These are phyloP conservation scores for Temnothorax nylanderi DNA, from an alignment of 1,140 invertebrate species.

Conservation along the genomic window DNA sequence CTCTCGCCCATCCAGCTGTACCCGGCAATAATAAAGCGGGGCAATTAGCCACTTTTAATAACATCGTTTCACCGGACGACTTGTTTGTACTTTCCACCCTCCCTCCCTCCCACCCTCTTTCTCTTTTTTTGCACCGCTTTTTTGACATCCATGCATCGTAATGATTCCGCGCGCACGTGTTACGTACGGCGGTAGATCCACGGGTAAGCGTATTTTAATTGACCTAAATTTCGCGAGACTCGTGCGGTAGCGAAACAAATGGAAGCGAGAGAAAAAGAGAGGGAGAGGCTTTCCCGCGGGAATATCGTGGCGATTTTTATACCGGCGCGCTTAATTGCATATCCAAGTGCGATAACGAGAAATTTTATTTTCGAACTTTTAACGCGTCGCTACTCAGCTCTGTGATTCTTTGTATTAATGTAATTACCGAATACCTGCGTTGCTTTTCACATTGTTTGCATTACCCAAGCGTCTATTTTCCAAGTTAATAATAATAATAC, in stretches of 20 bases:
- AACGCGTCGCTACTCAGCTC: conserved; percentile 8
- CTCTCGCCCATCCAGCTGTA: conserved; percentile 66
- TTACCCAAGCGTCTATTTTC: neutral
- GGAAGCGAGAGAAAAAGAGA: neutral
- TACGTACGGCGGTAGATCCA: conserved; percentile 28
- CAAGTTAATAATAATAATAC: conserved; percentile 10
- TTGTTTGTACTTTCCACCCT: conserved; percentile 64
- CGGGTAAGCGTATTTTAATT: conserved; percentile 61
- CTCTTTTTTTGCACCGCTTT: conserved; percentile 32
- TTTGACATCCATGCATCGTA: conserved; percentile 42
- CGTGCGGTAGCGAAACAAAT: conserved; percentile 35
- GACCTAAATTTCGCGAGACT: conserved; percentile 66
- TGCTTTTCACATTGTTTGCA: neutral
- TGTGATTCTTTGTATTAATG: conserved; percentile 9
- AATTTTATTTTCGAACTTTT: conserved; percentile 51
- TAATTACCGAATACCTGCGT: conserved; percentile 1
- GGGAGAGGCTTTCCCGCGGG: neutral
- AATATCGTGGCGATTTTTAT: conserved; percentile 49
- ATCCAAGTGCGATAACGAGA: conserved; percentile 52
- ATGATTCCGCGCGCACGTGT: conserved; percentile 64
- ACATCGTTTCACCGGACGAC: conserved; percentile 69
- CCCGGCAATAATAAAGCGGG: conserved; percentile 69
- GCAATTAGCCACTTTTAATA: conserved; percentile 76
- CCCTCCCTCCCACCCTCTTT: no score
- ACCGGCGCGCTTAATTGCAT: conserved; percentile 32